Conservation (phyloP, 1,140 invertebrate genomes). For the Odontomachus brunneus region DNA sequence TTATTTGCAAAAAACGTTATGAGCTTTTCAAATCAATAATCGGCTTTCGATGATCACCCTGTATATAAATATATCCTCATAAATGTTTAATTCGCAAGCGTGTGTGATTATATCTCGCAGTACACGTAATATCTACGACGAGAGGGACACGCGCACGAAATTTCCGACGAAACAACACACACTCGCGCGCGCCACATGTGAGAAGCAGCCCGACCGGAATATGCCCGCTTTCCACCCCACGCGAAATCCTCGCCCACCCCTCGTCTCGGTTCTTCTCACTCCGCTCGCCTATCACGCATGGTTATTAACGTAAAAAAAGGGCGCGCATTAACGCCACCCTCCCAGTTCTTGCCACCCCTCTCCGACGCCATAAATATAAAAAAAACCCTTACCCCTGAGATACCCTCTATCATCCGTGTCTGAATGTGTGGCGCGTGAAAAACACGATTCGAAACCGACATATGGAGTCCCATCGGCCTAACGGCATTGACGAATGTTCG, state of each 20-base stretch:
- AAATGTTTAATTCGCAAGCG: too few species aligned
- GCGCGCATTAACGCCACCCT: slow-evolving; percentile 80
- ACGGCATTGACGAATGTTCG: slow-evolving; percentile 21
- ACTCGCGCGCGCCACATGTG: neutral
- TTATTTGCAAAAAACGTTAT: too few species aligned
- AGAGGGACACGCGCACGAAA: neutral
- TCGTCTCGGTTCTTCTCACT: slow-evolving; percentile 75
- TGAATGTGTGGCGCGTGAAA: slow-evolving; percentile 69
- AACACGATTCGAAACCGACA: slow-evolving; percentile 81
- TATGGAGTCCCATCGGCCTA: slow-evolving; percentile 70
- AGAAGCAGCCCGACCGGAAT: slow-evolving; percentile 60
- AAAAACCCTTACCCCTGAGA: slow-evolving; percentile 73
- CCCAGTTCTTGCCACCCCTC: slow-evolving; percentile 44
- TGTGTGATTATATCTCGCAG: neutral
- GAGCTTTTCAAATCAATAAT: too few species aligned
- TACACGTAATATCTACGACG: neutral
- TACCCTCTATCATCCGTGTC: slow-evolving; percentile 57
- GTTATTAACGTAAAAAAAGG: slow-evolving; percentile 82
- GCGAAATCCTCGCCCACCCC: slow-evolving; percentile 70
- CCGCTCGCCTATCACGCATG: slow-evolving; percentile 75
- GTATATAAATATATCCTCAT: too few species aligned
- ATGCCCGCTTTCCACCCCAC: slow-evolving; percentile 72
- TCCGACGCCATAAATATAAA: slow-evolving; percentile 81
- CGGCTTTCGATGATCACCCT: too few species aligned
- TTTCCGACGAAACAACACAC: neutral